Conservation (phyloP, 2,888 invertebrate genomes). For the Sarcophaga carnaria region DNA sequence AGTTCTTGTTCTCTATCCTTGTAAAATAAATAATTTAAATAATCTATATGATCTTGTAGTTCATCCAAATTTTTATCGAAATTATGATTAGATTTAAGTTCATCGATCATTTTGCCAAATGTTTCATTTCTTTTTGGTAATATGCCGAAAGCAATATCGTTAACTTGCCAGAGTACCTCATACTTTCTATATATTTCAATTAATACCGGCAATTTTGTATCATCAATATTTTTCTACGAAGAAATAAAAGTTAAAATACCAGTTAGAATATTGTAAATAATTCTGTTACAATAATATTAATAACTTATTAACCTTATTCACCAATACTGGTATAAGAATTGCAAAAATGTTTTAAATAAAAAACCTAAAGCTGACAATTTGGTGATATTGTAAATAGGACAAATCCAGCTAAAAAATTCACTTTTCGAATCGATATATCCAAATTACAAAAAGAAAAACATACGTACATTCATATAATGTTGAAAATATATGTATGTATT, state of each 20-base stretch:
- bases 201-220: constrained; percentile 41
- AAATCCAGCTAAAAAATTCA: too few relatives aligned
- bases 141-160: constrained; percentile 60
- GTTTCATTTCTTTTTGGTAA: constrained; percentile 52
- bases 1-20: constrained; percentile 59
- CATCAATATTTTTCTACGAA: constrained; percentile 51
- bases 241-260: background rate
- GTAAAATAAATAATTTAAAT: constrained; percentile 46
- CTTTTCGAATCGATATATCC: too few relatives aligned
- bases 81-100: constrained; percentile 46
- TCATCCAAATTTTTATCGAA: constrained; percentile 44
- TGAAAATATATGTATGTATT: too few relatives aligned
- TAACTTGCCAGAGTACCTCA: constrained; percentile 63
- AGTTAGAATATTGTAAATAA: too few relatives aligned
- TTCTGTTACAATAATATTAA: too few relatives aligned
- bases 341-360: too few relatives aligned
- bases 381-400: too few relatives aligned
- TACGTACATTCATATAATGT: too few relatives aligned
- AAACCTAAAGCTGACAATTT: too few relatives aligned
- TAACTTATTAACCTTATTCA: too few relatives aligned
- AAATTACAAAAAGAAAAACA: too few relatives aligned
- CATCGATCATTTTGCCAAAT: constrained; percentile 54
- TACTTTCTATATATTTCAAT: constrained; percentile 63
- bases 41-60: constrained; percentile 55
- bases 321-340: too few relatives aligned